Conservation (phyloP, 2,888 invertebrate genomes). For the Nemurella pictetii region DNA sequence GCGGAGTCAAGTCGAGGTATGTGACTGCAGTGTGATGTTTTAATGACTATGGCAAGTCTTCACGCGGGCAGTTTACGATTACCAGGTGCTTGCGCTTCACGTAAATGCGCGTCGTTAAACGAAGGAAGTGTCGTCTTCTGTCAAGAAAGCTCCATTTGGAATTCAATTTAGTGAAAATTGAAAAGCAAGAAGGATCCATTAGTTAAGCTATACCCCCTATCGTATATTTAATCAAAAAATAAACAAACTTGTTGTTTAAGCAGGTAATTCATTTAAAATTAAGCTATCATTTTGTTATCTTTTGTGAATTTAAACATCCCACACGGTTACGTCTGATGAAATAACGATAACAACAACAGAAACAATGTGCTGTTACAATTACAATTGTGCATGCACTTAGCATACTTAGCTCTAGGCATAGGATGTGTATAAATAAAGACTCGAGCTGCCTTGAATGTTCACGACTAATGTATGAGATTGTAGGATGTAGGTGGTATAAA, state of each 20-base stretch:
- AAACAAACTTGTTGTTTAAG: background rate
- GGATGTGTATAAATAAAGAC: background rate
- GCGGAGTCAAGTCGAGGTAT: background rate
- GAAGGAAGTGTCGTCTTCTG: background rate
- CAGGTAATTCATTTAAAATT: background rate
- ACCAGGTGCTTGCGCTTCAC: slow-evolving; percentile 29
- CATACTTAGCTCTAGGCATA: background rate
- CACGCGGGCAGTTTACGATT: slow-evolving; percentile 25
- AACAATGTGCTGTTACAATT: background rate
- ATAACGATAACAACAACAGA: background rate
- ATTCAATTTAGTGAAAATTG: background rate
- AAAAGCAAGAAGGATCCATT: background rate
- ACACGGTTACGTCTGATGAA: background rate
- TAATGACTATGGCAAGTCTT: slow-evolving; percentile 26
- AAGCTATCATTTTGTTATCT: background rate
- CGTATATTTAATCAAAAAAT: background rate
- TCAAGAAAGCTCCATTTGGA: background rate
- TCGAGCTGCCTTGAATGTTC: background rate
- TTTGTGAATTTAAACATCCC: background rate
- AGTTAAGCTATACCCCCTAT: background rate
- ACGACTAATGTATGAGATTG: background rate
- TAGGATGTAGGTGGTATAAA: background rate
- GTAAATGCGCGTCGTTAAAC: background rate
- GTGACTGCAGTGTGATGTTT: slow-evolving; percentile 12
- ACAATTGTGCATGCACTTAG: background rate